Evolutionary conservation across 2,888 invertebrate genomes (phyloP), one percentile per base, ranked within the genome.

Genomic region (Aplocera efformata): DNA sequence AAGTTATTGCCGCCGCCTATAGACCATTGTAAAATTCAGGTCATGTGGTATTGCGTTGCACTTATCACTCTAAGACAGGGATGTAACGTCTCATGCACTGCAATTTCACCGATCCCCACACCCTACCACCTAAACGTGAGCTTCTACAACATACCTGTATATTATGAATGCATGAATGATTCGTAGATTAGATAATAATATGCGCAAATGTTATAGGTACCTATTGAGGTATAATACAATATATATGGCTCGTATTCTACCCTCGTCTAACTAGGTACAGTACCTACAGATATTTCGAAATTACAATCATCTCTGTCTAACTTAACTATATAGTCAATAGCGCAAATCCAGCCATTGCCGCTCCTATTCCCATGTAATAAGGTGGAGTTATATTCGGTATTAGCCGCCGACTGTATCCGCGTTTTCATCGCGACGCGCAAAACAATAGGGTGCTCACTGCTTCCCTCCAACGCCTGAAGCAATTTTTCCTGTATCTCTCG

Each of bases 361-460:
- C 35, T 31, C 43, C 50, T 56, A 49, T 48, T 40, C 45, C 43
- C 10, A 29, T 10, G 39, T 21, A 5, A 37, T 44, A 48, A 35
- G 29, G 42, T 7, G 24, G 29, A 44, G 40, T 31, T 34, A 24
- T 23, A 22, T 13, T 10, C 11, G 27, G 38, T 27, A 33, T 39
- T 45, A 38, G 45, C 20, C 29, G 42, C 42, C 30, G 30, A 46
- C 50, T 52, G 55, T 47, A 52, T 43, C 67, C 67, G 61, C 64
- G 65, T 76, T 79, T 72, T 70, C 79, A 77, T 69, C 71, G 67
- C 60, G 63, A 79, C 71, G 76, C 73, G 69, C 78, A 80, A 84
- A 86, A 86, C 85, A 86, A 85, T 83, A 72, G 86, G 85, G 82
- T 76, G 79, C 80, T 81, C 72, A 77, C 69, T 67, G 75, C 72